phyloP scores from a whole-genome alignment of 2,113 vertebrate genomes.

The Gymnocephalus cernua region DNA sequence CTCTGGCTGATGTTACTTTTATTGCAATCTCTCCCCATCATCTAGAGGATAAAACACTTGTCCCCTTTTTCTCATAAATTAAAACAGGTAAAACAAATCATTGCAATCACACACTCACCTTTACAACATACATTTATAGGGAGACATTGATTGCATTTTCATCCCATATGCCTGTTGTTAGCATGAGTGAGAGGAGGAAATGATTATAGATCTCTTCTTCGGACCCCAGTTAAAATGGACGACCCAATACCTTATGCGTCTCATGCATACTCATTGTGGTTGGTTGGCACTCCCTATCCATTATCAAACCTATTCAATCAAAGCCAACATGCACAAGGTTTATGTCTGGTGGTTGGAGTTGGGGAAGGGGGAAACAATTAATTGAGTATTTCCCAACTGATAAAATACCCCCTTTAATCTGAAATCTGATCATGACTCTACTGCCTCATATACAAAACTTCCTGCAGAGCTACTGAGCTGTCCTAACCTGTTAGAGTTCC shows the following conservation, averaged over 20 bases:
- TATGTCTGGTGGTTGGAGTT: conserved; percentile 15
- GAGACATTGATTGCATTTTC: conserved; percentile 55
- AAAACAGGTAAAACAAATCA: conserved; percentile 69
- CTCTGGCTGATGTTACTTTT: conserved; percentile 36
- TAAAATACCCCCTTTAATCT: conserved; percentile 40
- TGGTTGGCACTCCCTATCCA: conserved; percentile 33
- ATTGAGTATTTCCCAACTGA: conserved; percentile 41
- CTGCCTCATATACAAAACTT: not conserved
- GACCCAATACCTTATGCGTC: conserved; percentile 44
- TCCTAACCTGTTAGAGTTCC: not conserved
- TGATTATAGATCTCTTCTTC: conserved; percentile 62
- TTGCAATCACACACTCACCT: conserved; percentile 65
- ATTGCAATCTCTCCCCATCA: conserved; percentile 36
- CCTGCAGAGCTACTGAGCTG: not conserved
- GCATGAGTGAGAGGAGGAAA: conserved; percentile 57
- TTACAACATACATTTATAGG: conserved; percentile 68
- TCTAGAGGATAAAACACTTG: conserved; percentile 60
- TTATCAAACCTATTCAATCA: conserved; percentile 58
- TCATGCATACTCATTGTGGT: conserved; percentile 54
- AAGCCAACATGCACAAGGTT: conserved; percentile 31
- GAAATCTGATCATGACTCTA: conserved; percentile 15
- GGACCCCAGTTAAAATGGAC: conserved; percentile 64
- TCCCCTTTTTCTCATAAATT: conserved; percentile 61
- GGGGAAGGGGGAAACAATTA: conserved; percentile 44
- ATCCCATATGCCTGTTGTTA: conserved; percentile 54